These are phyloP conservation scores for Oasisia sp. DNA, from an alignment of 2,888 invertebrate species.

Conservation along the genomic window DNA sequence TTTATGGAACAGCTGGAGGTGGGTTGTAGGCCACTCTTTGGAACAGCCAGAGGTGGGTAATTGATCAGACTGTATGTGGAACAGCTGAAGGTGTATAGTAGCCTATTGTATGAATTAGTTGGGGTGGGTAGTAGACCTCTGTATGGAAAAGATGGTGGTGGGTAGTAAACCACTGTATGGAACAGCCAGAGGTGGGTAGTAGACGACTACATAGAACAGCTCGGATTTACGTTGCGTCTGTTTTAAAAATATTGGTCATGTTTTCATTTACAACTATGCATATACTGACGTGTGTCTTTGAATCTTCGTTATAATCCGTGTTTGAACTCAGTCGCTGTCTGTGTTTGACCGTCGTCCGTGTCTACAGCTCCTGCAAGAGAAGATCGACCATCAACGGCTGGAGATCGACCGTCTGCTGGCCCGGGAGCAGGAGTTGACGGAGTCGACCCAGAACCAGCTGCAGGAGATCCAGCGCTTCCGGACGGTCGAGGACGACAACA, in stretches of 20 bases:
- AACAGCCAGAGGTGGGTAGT: neutral
- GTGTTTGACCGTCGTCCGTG: neutral
- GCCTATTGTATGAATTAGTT: neutral
- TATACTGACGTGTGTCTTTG: neutral
- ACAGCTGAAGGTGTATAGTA: neutral
- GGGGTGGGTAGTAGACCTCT: neutral
- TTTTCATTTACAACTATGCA: neutral
- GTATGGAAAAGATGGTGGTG: neutral
- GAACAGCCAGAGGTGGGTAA: neutral
- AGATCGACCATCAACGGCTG: neutral
- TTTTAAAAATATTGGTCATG: neutral
- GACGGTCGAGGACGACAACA: slow-evolving; percentile 43
- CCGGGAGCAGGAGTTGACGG: neutral
- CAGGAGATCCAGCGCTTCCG: slow-evolving; percentile 45
- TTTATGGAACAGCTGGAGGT: neutral
- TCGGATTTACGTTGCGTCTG: neutral
- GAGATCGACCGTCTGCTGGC: neutral
- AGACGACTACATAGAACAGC: no score
- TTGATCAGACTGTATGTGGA: neutral
- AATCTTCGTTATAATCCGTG: neutral
- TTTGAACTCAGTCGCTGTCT: neutral
- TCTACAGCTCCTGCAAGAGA: slow-evolving; percentile 14
- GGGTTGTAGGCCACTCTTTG: neutral
- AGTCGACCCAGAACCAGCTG: slow-evolving; percentile 18
- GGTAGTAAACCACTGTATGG: neutral